These are phyloP conservation scores for Dascyllus trimaculatus DNA, from an alignment of 2,113 vertebrate species.

Conservation along the genomic window DNA sequence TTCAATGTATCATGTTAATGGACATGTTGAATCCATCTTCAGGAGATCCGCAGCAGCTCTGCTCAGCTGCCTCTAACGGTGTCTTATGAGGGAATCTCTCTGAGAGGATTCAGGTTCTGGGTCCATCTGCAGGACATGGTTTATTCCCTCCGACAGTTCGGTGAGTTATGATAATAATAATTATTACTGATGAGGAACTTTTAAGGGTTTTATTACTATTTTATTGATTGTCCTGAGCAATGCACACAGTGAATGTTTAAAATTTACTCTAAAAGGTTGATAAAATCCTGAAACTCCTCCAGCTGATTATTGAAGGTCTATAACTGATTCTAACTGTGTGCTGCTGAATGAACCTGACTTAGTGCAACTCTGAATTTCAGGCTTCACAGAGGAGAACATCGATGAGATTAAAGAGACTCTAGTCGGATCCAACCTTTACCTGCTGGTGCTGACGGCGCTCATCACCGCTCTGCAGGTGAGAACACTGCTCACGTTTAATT, in stretches of 20 bases:
- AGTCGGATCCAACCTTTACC: conserved; percentile 93
- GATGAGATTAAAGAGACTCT: conserved; percentile 98
- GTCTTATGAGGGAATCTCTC: conserved; percentile 93
- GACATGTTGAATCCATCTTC: background rate
- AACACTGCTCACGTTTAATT: background rate
- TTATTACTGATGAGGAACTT: no score
- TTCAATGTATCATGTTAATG: no score
- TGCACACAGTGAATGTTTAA: no score
- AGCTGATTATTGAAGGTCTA: no score
- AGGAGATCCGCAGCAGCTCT: conserved; percentile 93
- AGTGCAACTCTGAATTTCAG: conserved; percentile 71
- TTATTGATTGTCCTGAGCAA: no score
- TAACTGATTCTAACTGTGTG: no score
- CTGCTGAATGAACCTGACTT: background rate
- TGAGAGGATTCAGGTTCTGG: conserved; percentile 94
- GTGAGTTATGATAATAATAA: conserved; percentile 79
- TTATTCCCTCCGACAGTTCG: conserved; percentile 94
- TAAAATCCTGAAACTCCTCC: no score
- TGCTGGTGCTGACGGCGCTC: conserved; percentile 92
- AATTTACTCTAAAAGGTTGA: no score
- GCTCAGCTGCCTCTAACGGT: conserved; percentile 92
- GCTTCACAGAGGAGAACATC: conserved; percentile 95
- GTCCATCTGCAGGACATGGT: conserved; percentile 97
- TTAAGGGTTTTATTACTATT: no score
- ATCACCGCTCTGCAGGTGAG: conserved; percentile 96